Evolutionary conservation across 2,888 invertebrate genomes (phyloP), one percentile per base, ranked within the genome.

Genomic region (Parnassius apollo): DNA sequence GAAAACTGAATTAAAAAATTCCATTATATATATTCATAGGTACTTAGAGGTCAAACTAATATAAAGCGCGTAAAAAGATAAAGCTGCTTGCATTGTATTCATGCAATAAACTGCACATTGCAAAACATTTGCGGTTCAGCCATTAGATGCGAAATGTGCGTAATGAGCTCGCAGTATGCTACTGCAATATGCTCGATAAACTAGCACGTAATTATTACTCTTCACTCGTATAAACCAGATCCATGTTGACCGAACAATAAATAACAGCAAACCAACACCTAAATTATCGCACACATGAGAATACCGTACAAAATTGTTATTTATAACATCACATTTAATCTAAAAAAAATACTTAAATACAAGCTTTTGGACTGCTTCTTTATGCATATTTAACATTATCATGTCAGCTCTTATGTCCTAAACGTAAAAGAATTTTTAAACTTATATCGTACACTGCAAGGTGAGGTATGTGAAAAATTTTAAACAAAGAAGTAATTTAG

Each of bases 271-370:
- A 83, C 81, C 81, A 77, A 75, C 75, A 71, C 69, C 75, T 79
- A 78, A 85, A 82, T 81, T 84, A 86, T 84, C 77, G 76, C 75
- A 75, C 84, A 78, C 81, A 77, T 70, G 85, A 82, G 83, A 77
- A 74, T 81, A 77, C 75, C 65, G 74, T 69, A 71, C 71, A 75
- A 78, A 77, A 77, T 71, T 75, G 69, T 66, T 72, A 74, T 73
- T 71, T 75, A 68, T 66, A 72, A 74, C 73, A 74, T 72, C 73
- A 72, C 75, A 74, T 77, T 71, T 72, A 70, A 69, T 71, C 72
- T 64, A 57, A 49, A 58, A 18, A 53, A 48, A 53, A 44, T 58
- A 18, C 46, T 42, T 48, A 62, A 44, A 55, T 45, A 48, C 48
- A 25, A 12, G 54, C 49, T 62, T 62, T 62, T 58, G 10, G n/a